Conservation (phyloP, 2,113 vertebrate species). For the Dinomys branickii region DNA sequence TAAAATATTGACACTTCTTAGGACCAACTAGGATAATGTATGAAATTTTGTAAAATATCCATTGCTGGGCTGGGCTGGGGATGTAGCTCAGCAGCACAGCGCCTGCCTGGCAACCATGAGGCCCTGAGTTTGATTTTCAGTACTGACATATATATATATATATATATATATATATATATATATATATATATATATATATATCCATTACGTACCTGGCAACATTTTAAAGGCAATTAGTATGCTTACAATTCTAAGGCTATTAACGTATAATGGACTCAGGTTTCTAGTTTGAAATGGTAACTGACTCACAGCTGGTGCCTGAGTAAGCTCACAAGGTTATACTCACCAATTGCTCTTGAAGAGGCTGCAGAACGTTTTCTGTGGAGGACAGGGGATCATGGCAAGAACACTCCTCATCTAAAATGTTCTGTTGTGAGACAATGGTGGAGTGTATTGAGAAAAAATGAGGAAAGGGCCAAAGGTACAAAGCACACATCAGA, state of each 20-base stretch:
- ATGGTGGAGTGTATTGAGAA: neutral
- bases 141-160: no score
- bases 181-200: neutral
- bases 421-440: conserved; percentile 72
- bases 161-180: no score
- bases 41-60: neutral
- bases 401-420: conserved; percentile 50
- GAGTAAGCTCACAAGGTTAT: neutral
- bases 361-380: neutral
- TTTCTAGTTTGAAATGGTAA: neutral
- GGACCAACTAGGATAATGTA: neutral
- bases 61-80: no score
- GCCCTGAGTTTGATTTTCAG: no score
- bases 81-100: no score
- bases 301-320: neutral
- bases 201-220: neutral
- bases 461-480: neutral
- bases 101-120: no score
- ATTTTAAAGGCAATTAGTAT: neutral
- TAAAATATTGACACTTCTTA: neutral
- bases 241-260: neutral
- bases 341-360: conserved; percentile 74
- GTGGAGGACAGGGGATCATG: neutral
- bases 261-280: neutral
- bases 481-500: neutral